These are phyloP conservation scores for Colinus virginianus DNA, from an alignment of 2,113 vertebrate species.

Conservation along the genomic window DNA sequence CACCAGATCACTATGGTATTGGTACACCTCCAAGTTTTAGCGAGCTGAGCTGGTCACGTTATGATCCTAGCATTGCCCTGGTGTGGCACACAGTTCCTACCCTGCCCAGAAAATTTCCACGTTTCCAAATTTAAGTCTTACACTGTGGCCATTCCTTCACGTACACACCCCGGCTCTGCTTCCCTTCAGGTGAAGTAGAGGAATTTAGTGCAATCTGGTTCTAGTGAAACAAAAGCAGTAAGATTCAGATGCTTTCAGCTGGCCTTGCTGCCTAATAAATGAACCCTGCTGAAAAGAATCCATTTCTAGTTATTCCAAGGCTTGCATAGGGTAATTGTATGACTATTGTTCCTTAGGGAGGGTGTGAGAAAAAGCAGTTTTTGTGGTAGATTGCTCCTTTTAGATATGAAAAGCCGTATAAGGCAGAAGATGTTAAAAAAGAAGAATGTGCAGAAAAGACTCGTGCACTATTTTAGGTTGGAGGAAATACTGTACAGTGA, in stretches of 20 bases:
- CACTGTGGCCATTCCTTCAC: neutral
- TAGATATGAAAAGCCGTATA: neutral
- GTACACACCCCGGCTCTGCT: neutral
- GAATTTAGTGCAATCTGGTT: neutral
- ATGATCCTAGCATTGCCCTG: neutral
- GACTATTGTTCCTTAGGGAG: neutral
- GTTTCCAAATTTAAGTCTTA: neutral
- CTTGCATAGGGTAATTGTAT: conserved; percentile 20
- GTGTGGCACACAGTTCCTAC: neutral
- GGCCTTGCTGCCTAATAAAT: conserved; percentile 18
- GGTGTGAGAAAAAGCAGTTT: neutral
- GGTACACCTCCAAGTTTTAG: neutral
- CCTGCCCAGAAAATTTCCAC: neutral
- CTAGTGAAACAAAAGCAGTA: neutral
- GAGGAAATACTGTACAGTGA: conserved; percentile 46
- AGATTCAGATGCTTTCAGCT: neutral
- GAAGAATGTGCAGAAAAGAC: neutral
- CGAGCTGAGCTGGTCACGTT: neutral
- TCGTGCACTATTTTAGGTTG: conserved; percentile 18
- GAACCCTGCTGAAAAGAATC: conserved; percentile 46
- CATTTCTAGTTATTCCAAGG: conserved; percentile 29
- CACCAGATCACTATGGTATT: neutral
- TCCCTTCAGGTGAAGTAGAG: neutral
- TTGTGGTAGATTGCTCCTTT: conserved; percentile 27
- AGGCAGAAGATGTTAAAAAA: neutral